Conservation (phyloP, 2,888 invertebrate species). For the Scaptomyza caliginosa region DNA sequence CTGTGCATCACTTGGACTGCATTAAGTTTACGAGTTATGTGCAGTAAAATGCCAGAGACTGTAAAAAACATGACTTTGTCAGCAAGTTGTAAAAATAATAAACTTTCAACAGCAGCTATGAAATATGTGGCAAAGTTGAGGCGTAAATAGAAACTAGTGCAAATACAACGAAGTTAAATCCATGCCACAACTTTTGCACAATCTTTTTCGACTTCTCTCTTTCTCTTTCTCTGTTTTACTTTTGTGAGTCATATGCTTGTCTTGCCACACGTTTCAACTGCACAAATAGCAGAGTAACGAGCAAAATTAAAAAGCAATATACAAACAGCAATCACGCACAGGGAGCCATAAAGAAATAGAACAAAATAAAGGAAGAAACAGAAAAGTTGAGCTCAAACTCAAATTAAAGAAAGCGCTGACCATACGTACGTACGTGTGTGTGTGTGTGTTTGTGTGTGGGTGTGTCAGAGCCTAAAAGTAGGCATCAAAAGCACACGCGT, state of each 20-base stretch:
- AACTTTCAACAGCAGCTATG: constrained; percentile 59
- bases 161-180: constrained; percentile 20
- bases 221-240: not conserved
- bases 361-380: not conserved
- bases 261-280: constrained; percentile 31
- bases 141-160: constrained; percentile 54
- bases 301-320: constrained; percentile 77
- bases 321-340: constrained; percentile 75
- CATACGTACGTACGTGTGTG: constrained; percentile 8
- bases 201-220: not conserved
- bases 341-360: constrained; percentile 10
- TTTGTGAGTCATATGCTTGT: constrained; percentile 11
- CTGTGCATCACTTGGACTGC: constrained; percentile 30
- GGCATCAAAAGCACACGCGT: constrained; percentile 76
- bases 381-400: constrained; percentile 36
- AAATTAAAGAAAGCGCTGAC: constrained; percentile 65
- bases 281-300: constrained; percentile 69
- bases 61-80: constrained; percentile 49
- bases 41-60: constrained; percentile 28
- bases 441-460: constrained; percentile 15
- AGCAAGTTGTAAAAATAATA: constrained; percentile 52
- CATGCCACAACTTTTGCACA: constrained; percentile 15
- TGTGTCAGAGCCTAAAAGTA: constrained; percentile 61
- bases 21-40: constrained; percentile 47
- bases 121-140: constrained; percentile 60